Base-by-base conservation (phyloP, 2,797 vertebrate genomes). In the Oryzias dopingdopingensis region DNA sequence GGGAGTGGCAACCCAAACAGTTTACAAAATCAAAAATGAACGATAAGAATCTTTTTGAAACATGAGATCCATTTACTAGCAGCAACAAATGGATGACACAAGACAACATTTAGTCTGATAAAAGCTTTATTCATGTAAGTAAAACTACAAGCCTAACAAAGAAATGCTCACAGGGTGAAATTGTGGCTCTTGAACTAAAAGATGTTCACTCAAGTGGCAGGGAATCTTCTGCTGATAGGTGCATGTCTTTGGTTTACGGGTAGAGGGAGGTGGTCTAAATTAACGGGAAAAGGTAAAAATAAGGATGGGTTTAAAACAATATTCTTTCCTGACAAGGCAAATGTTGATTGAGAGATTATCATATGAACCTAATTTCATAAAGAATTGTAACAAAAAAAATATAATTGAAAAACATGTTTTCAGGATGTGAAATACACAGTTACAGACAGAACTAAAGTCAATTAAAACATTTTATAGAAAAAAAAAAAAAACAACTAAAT, bases 121-220 rank as follows among this genome's bases (percentile, higher is more conserved):
- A 81, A 80, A 65, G 71, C 69, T 90, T 90, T 89, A 91, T 89
- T 89, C 69, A 77, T 50, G 65, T 65, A 71, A 73, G 76, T 52
- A 80, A 59, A 49, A 57, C 65, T 83, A 80, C 32, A 47, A 45
- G 44, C 74, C 56, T 53, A 32, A 56, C 12, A 23, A 76, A 65
- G 55, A 70, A 72, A 70, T 26, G 32, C 22, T 51, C 70, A 62
- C 23, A 62, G 56, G 62, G 72, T 79, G 60, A 72, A 53, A 73
- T 68, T 62, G 76, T 61, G 56, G 17, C 42, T 42, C 22, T 52
- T 23, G 37, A 59, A 22, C 24, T 46, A 67, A 44, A 53, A 67
- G 26, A 49, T 54, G 6, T 72, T 72, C 45, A 78, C 66, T 69
- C 43, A 20, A 45, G 70, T 67, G 73, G 56, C 32, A 61, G 53